Conservation (phyloP, 2,797 vertebrate genomes). For the Ctenopoma kingsleyae region DNA sequence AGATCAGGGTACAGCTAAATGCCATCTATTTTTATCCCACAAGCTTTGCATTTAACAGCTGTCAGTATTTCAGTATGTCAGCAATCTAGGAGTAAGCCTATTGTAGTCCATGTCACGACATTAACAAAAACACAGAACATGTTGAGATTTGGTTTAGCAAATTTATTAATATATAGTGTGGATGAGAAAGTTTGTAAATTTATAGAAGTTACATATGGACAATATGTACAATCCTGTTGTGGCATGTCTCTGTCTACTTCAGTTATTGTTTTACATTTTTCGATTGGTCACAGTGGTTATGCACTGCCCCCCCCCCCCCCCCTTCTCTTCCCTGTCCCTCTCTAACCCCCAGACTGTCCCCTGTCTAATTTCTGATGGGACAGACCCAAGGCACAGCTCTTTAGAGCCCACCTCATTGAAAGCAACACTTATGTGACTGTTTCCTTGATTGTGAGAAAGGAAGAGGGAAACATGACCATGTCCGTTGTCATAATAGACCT, state of each 20-base stretch:
- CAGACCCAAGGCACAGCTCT: constrained; percentile 66
- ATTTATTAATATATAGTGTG: background rate
- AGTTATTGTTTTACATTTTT: constrained; percentile 62
- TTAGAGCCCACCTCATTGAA: constrained; percentile 72
- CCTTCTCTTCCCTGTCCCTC: constrained; percentile 25
- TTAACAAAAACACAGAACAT: constrained; percentile 19
- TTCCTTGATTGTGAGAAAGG: constrained; percentile 79
- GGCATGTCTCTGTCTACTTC: constrained; percentile 28
- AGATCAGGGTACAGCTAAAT: constrained; percentile 20
- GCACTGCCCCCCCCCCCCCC: constrained; percentile 14
- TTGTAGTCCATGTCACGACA: constrained; percentile 21
- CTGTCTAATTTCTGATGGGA: constrained; percentile 53
- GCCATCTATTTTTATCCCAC: constrained; percentile 40
- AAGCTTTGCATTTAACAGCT: constrained; percentile 24
- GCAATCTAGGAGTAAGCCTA: constrained; percentile 11
- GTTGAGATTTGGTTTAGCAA: constrained; percentile 1
- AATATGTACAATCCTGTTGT: constrained; percentile 37
- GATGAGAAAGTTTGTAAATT: constrained; percentile 1
- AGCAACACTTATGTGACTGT: constrained; percentile 73
- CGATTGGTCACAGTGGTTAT: constrained; percentile 60
- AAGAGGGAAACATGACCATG: constrained; percentile 66
- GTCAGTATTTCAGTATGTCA: constrained; percentile 31
- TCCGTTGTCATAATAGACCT: constrained; percentile 78
- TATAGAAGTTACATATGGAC: background rate
- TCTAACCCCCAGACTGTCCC: constrained; percentile 46